phyloP scores from a whole-genome alignment of 1,140 invertebrate genomes.

The Magallana ariakensis region DNA sequence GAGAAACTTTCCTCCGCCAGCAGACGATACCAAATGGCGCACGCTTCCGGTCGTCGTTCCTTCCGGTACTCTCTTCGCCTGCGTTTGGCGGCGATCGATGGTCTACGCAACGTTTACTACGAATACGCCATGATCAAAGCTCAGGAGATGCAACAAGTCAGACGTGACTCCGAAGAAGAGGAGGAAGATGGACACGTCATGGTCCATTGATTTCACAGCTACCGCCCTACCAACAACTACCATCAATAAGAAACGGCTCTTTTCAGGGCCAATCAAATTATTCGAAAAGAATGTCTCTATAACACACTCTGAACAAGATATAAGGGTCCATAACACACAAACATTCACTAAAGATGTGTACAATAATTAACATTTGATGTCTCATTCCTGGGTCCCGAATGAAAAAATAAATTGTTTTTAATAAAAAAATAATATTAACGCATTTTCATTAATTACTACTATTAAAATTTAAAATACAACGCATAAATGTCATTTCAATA shows the following conservation, averaged over 20 bases:
- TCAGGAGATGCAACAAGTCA: conserved; percentile 4
- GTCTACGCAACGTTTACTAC: conserved; percentile 61
- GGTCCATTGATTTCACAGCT: not conserved
- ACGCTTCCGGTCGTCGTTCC: conserved; percentile 53
- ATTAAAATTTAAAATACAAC: too few species aligned
- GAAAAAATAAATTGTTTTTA: too few species aligned
- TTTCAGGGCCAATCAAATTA: conserved; percentile 1
- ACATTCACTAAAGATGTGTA: too few species aligned
- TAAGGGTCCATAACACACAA: too few species aligned
- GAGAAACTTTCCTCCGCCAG: conserved; percentile 52
- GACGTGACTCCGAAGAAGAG: not conserved
- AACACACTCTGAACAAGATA: not conserved
- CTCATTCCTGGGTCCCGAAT: too few species aligned
- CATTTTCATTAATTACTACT: too few species aligned
- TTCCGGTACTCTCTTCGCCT: conserved; percentile 59
- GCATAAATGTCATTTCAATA: too few species aligned
- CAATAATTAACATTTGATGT: too few species aligned
- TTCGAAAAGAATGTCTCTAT: not conserved
- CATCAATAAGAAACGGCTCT: not conserved
- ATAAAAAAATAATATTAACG: too few species aligned
- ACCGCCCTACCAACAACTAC: too few species aligned
- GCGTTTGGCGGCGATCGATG: conserved; percentile 59
- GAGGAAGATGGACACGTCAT: not conserved
- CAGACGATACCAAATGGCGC: conserved; percentile 58
- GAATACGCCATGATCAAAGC: conserved; percentile 59